Evolutionary conservation across 2,113 vertebrate genomes (phyloP), one percentile per base, ranked within the genome.

Genomic region (Gorilla gorilla): DNA sequence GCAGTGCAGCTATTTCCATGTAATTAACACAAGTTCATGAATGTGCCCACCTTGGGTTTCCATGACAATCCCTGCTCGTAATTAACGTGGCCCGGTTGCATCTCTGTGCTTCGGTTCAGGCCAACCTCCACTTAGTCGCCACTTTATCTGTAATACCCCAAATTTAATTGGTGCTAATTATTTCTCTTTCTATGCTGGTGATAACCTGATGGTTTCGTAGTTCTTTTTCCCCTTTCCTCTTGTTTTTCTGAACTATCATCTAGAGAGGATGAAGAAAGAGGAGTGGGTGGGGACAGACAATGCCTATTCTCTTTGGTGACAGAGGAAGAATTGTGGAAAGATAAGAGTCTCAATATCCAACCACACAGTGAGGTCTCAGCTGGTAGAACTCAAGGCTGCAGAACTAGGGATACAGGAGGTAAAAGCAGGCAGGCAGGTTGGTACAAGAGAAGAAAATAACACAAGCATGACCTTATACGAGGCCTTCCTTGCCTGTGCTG

Each of bases 1-100:
- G 85, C 55, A 27, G 93, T 4, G 75, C 9, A 16, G 93, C 97
- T 64, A 85, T 90, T 96, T 61, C 89, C n/a, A 0, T 89, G 45
- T 95, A 81, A 95, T 97, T 97, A 96, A 90, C 72, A 0, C 27
- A 57, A 45, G 85, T 72, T 86, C 85, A 64, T 59, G 78, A 92
- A 82, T 50, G 87, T 80, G 57, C 95, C 96, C 96, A 81, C 22
- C 59, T 48, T 84, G 20, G 79, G 98, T 98, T 98, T 98, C 98
- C 98, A 98, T 98, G 98, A 98, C 97, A 98, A 98, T 90, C 94
- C 94, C 85, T 66, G 59, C 8, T 40, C 57, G 73, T 88, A 88
- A 96, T 98, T 94, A 97, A 81, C 9, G 25, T 11, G 76, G 95
- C 72, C 73, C 52, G 88, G 82, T 92, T 85, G 89, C 86, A 10